Conservation (phyloP, 1,140 invertebrate genomes). For the Onthophagus taurus region DNA sequence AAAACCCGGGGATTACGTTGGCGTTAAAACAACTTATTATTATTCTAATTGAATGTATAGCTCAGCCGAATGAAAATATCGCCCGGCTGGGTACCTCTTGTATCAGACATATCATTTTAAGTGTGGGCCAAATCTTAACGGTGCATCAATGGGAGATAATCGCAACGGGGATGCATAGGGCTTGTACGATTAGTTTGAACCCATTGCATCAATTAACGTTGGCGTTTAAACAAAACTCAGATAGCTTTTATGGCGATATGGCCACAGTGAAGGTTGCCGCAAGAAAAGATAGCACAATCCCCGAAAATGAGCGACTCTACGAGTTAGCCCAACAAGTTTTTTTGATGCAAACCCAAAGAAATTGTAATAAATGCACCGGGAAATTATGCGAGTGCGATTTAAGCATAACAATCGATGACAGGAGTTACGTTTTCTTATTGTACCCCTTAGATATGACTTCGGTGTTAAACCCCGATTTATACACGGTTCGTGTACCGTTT, state of each 20-base stretch:
- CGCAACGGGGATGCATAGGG: conserved; percentile 66
- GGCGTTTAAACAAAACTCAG: conserved; percentile 79
- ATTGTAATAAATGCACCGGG: conserved; percentile 27
- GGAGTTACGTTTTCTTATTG: conserved; percentile 83
- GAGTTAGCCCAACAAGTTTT: conserved; percentile 79
- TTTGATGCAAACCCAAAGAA: conserved; percentile 45
- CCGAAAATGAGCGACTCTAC: conserved; percentile 70
- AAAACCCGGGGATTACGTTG: conserved; percentile 56
- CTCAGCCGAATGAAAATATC: conserved; percentile 77
- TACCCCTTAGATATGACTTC: conserved; percentile 67
- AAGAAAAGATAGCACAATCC: conserved; percentile 68
- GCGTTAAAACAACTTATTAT: conserved; percentile 78
- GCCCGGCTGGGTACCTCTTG: conserved; percentile 87
- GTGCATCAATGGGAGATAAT: conserved; percentile 77
- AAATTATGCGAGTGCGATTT: conserved; percentile 29
- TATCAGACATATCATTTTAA: conserved; percentile 77
- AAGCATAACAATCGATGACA: conserved; percentile 53
- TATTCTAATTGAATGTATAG: conserved; percentile 85
- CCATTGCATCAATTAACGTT: conserved; percentile 76
- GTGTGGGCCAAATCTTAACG: conserved; percentile 69
- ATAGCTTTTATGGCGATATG: conserved; percentile 87
- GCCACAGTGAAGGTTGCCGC: conserved; percentile 90
- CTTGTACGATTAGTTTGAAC: conserved; percentile 72
- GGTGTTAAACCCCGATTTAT: conserved; percentile 67
- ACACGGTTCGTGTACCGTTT: conserved; percentile 74